Evolutionary conservation across 2,113 vertebrate species (phyloP), one percentile per base, ranked within the genome.

Genomic region (Monarcha castaneiventris): DNA sequence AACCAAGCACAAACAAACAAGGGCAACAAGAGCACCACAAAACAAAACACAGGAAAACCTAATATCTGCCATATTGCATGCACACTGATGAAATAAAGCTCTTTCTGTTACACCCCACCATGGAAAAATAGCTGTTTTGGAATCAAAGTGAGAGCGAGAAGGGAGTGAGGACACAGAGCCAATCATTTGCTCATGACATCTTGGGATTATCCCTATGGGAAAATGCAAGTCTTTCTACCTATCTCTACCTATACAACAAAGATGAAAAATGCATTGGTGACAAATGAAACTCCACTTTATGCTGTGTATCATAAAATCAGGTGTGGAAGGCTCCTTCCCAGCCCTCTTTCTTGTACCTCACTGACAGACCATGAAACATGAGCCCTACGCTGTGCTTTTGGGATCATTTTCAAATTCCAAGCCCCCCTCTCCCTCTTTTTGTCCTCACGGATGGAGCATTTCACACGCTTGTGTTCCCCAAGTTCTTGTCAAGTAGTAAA

Each of bases 171-270:
- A 82, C 22, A 37, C 4, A 48, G 8, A 51, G 52, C 8, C 19
- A 78, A 22, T 4, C 6, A 55, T 22, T 10, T 16, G 0, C 26
- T 72, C 5, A 0, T 2, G 4, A 51, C 4, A 69, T 13, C 44
- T 1, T 51, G 41, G 27, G 6, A 44, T 59, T 52, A 68, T 13
- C 4, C 22, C 21, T 7, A 0, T 4, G 11, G 51, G 10, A 8
- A 74, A 52, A 52, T 39, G 16, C 16, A 72, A 58, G 43, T 67
- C 54, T 19, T 93, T 63, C 52, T 22, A 44, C 27, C 2, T 32
- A 27, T 20, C 20, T 26, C 1, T 18, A 59, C 26, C 44, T 35
- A 3, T 15, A 37, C 22, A 51, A 48, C 4, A 20, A 52, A 88
- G 27, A 61, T 13, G 4, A 59, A 58, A 27, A 72, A 80, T 10